Evolutionary conservation across 2,888 invertebrate species (phyloP), one percentile per base, ranked within the genome.

Genomic region (Meandrusa payeni): DNA sequence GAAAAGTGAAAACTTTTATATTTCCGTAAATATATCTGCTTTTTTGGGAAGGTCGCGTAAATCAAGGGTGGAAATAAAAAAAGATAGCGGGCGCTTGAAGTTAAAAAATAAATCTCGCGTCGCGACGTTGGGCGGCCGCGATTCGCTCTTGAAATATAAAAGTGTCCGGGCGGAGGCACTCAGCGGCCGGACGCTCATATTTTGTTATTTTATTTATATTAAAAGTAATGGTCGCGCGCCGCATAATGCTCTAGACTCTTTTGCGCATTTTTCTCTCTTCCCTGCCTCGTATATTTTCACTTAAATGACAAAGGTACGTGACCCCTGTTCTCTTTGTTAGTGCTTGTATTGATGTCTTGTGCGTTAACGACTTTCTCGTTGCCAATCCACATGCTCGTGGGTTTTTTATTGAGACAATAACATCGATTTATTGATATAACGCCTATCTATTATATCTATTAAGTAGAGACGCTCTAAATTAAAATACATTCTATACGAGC

Each of bases 171-270:
- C n/a, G n/a, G n/a, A n/a, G 83, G 82, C 82, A 82, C 86, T 82
- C 85, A 74, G 71, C 83, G 80, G 83, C 83, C 83, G 85, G 86
- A 85, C 82, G 70, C 86, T 87, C 87, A 87, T 87, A 87, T 87
- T 87, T 87, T 87, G 86, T 85, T 87, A 86, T 87, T 86, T 87
- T 86, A 86, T 86, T 86, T 86, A 82, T 86, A 87, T 87, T 85
- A 86, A 87, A 87, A 87, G 87, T 87, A 87, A 87, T 87, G 86
- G 85, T 78, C 64, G 67, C 74, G 71, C 76, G 70, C 75, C 69
- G 76, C 72, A 83, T 83, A 85, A 83, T 79, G 77, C 75, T 76
- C 76, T 69, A 68, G 79, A 78, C 78, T 69, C 73, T 83, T 85
- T 79, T 77, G 76, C 76, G 66, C 81, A 78, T 85, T 83, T 80